These are phyloP conservation scores for Fistularia tabacaria DNA, from an alignment of 2,797 vertebrate species.

Conservation along the genomic window DNA sequence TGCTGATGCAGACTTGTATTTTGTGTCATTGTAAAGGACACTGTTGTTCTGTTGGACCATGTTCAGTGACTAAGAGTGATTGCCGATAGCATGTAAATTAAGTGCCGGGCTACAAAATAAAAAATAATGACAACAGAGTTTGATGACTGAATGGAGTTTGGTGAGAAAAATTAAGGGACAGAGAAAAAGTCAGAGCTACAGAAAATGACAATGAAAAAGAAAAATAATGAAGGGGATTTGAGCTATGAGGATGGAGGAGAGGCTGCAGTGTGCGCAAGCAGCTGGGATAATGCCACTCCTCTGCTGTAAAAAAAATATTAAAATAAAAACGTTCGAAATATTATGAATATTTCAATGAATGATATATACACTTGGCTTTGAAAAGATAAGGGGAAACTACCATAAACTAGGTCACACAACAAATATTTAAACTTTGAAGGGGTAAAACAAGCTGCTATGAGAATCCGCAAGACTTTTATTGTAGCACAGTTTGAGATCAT, in stretches of 20 bases:
- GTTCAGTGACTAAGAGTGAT: constrained; percentile 44
- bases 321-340: constrained; percentile 15
- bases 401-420: constrained; percentile 30
- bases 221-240: constrained; percentile 27
- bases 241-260: constrained; percentile 12
- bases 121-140: background rate
- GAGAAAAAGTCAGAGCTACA: background rate
- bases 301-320: constrained; percentile 10
- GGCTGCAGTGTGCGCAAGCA: constrained; percentile 7
- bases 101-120: constrained; percentile 21
- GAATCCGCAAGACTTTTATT: no score
- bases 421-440: background rate
- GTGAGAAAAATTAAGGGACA: background rate
- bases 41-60: constrained; percentile 32
- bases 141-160: background rate
- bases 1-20: constrained; percentile 32
- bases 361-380: constrained; percentile 13
- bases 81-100: constrained; percentile 31
- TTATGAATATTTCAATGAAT: constrained; percentile 18
- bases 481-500: background rate
- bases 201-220: background rate
- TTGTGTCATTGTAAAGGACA: constrained; percentile 35
- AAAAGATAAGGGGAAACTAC: constrained; percentile 10
- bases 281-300: constrained; percentile 1
- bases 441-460: no score